phyloP scores from a whole-genome alignment of 2,888 invertebrate species.

The Stenodema calcarata region DNA sequence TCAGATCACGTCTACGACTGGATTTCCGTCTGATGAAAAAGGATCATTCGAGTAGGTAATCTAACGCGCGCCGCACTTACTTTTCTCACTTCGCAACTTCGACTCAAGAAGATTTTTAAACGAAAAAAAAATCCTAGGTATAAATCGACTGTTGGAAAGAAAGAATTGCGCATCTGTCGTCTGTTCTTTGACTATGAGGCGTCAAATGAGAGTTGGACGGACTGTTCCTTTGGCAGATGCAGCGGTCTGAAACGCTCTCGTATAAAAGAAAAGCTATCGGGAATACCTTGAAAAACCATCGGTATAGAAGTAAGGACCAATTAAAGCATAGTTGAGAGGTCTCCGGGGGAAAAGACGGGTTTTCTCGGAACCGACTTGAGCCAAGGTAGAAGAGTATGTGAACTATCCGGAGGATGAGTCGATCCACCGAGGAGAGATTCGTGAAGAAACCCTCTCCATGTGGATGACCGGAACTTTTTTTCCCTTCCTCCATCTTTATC shows the following conservation, averaged over 20 bases:
- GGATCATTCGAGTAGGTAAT: not conserved
- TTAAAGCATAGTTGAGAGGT: slow-evolving; percentile 24
- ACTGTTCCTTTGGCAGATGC: not conserved
- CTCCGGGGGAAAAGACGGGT: not conserved
- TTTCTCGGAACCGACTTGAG: not conserved
- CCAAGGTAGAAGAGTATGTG: not conserved
- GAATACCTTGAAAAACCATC: not conserved
- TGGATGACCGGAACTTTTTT: not conserved
- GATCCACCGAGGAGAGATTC: not conserved
- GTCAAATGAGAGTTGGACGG: not conserved
- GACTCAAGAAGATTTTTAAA: not conserved
- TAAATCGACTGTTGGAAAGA: not conserved
- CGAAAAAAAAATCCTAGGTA: not conserved
- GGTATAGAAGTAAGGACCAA: slow-evolving; percentile 15
- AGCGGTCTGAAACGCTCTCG: not conserved
- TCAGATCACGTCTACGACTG: not conserved
- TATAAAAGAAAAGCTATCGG: not conserved
- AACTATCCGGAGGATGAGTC: slow-evolving; percentile 11
- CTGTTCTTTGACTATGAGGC: not conserved
- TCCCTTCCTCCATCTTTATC: not conserved
- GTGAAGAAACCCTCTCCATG: not conserved
- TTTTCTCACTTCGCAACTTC: not conserved
- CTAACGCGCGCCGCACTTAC: not conserved
- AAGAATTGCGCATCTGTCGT: not conserved
- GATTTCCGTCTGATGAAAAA: not conserved